These are phyloP conservation scores for Malthinus flaveolus DNA, from an alignment of 2,888 invertebrate genomes.

Conservation along the genomic window DNA sequence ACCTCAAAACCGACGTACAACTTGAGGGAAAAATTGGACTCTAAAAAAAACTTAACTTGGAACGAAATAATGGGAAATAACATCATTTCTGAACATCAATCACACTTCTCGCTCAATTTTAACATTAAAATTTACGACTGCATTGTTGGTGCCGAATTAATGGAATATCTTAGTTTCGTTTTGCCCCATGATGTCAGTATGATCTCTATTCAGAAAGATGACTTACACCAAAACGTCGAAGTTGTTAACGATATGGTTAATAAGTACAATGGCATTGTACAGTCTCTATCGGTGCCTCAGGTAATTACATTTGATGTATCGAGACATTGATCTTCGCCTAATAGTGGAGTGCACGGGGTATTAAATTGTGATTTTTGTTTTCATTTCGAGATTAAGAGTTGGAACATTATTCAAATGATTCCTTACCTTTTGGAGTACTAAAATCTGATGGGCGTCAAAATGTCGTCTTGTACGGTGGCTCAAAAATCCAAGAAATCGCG, in stretches of 20 bases:
- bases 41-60: slow-evolving; percentile 60
- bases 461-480: no score
- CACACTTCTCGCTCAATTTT: slow-evolving; percentile 71
- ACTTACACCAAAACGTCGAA: slow-evolving; percentile 68
- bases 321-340: not conserved
- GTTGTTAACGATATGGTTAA: slow-evolving; percentile 62
- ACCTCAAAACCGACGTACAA: slow-evolving; percentile 33
- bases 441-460: no score
- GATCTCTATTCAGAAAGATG: slow-evolving; percentile 64
- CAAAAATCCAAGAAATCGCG: no score
- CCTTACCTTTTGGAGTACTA: no score
- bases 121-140: slow-evolving; percentile 66
- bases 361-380: no score
- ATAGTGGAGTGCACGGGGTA: no score
- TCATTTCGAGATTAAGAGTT: no score
- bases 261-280: slow-evolving; percentile 67
- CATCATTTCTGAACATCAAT: slow-evolving; percentile 67
- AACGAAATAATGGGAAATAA: slow-evolving; percentile 69
- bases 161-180: slow-evolving; percentile 70
- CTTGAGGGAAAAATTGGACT: slow-evolving; percentile 43
- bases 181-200: slow-evolving; percentile 59
- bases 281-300: slow-evolving; percentile 72
- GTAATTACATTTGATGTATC: slow-evolving; percentile 49
- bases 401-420: no score
- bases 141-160: slow-evolving; percentile 72